Conservation (phyloP, 2,113 vertebrate species). For the Calyptomena viridis region DNA sequence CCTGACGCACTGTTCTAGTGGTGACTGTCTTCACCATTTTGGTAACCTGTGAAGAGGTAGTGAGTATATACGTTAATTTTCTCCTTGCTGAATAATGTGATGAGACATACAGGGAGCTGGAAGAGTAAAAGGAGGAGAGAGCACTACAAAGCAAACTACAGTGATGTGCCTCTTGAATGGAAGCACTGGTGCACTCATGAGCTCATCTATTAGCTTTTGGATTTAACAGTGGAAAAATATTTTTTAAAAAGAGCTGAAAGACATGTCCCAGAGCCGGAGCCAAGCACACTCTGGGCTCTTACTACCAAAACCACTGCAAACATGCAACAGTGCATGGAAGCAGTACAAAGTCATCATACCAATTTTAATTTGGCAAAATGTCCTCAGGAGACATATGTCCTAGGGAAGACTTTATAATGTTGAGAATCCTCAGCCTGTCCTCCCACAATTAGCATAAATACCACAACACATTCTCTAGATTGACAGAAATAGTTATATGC, state of each 20-base stretch:
- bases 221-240: neutral
- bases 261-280: neutral
- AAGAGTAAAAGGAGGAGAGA: accelerated
- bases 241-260: neutral
- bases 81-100: neutral
- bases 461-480: neutral
- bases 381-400: neutral
- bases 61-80: neutral
- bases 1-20: constrained; percentile 93
- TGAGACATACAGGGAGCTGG: accelerated
- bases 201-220: accelerated
- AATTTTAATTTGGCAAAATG: neutral
- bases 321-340: neutral
- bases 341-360: neutral
- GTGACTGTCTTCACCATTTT: constrained; percentile 99
- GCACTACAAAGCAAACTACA: neutral
- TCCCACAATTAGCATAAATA: neutral
- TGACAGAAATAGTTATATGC: neutral
- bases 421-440: neutral
- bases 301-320: neutral
- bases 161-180: accelerated
- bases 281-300: neutral
- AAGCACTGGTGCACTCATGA: neutral
- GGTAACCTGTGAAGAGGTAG: constrained; percentile 81
- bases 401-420: neutral